Percentiles rank a stretch among this genome's conserved stretches.
These are phyloP conservation scores for Sitta europaea DNA, from an alignment of 2,113 vertebrate genomes.

Conservation along the genomic window DNA sequence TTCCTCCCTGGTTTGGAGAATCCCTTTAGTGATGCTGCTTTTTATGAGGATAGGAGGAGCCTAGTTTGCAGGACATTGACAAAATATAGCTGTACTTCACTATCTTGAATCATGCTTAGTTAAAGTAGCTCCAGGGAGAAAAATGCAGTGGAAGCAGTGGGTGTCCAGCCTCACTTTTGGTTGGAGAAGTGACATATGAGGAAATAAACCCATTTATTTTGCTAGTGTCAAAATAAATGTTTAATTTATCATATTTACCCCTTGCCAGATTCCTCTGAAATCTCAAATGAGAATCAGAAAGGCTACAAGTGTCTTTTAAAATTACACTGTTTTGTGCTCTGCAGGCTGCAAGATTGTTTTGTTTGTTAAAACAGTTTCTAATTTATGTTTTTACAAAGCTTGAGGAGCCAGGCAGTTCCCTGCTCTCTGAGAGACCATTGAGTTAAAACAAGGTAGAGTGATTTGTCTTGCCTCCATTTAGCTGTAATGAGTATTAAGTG, in stretches of 20 bases:
- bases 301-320: neutral
- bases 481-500: constrained; percentile 57
- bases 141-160: fast-evolving
- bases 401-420: neutral
- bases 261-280: neutral
- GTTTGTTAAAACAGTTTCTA: constrained; percentile 16
- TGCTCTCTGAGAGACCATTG: neutral
- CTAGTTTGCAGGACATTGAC: neutral
- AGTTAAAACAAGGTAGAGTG: constrained; percentile 31
- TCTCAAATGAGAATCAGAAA: neutral
- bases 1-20: neutral
- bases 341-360: neutral
- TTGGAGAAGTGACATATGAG: neutral
- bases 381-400: constrained; percentile 28
- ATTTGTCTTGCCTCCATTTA: constrained; percentile 49
- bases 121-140: neutral
- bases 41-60: neutral
- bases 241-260: constrained; percentile 3
- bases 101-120: neutral
- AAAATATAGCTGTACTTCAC: neutral
- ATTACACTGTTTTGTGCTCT: neutral
- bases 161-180: neutral
- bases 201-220: neutral
- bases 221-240: neutral
- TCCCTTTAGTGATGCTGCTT: neutral